Conservation (phyloP, 2,113 vertebrate genomes). For the Onychorhynchus coronatus region DNA sequence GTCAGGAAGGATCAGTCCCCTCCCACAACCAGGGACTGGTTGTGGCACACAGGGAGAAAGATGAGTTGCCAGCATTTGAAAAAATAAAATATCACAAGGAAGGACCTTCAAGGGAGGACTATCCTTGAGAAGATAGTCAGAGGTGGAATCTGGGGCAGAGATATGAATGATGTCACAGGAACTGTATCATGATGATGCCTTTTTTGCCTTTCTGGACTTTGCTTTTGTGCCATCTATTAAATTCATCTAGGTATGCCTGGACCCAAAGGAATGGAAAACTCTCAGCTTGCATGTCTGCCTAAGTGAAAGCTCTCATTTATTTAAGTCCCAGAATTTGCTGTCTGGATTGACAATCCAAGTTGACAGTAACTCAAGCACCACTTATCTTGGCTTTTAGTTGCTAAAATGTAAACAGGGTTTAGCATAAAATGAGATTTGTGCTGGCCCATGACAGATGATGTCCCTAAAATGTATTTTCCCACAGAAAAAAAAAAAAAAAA, state of each 20-base stretch:
- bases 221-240: background rate
- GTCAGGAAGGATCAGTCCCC: background rate
- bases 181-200: background rate
- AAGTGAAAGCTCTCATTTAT: background rate
- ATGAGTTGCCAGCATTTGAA: background rate
- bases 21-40: background rate
- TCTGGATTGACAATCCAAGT: background rate
- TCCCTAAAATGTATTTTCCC: background rate
- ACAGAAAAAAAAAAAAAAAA: background rate
- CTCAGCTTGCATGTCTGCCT: background rate
- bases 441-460: background rate
- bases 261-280: background rate
- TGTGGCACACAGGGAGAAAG: accelerated
- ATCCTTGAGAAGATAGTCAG: background rate
- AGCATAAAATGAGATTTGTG: background rate
- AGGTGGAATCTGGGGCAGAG: background rate
- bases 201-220: background rate
- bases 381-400: background rate
- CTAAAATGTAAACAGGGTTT: background rate
- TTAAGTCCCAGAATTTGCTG: background rate
- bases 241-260: background rate
- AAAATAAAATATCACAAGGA: background rate
- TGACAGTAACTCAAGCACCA: background rate
- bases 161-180: background rate
- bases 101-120: background rate